These are phyloP conservation scores for Garra rufa DNA, from an alignment of 2,113 vertebrate genomes.

Conservation along the genomic window DNA sequence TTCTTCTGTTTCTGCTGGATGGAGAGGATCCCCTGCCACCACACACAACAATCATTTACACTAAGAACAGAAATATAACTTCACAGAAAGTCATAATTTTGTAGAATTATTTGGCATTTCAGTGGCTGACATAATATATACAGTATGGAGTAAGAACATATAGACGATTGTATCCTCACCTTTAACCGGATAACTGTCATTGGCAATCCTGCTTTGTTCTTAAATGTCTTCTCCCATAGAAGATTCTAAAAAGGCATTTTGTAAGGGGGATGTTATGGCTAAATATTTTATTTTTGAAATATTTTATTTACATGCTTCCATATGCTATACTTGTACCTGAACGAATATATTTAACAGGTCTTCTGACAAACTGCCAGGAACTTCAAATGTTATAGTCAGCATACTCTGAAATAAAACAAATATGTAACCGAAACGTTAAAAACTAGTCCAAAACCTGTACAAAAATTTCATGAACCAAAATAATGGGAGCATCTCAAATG, in stretches of 20 bases:
- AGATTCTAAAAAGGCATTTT: conserved; percentile 79
- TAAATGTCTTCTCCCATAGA: conserved; percentile 91
- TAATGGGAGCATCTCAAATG: background rate
- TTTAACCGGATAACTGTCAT: conserved; percentile 93
- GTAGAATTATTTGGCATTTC: background rate
- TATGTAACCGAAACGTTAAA: background rate
- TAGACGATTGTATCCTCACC: conserved; percentile 68
- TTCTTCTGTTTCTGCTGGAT: conserved; percentile 85
- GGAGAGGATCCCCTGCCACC: conserved; percentile 88
- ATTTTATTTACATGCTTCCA: background rate
- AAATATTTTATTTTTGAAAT: background rate
- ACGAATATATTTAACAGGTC: conserved; percentile 88
- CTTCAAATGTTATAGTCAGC: conserved; percentile 92
- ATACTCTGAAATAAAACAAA: conserved; percentile 79
- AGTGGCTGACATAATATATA: background rate
- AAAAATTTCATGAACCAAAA: background rate
- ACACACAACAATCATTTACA: background rate
- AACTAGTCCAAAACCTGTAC: too few species aligned
- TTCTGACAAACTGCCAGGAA: conserved; percentile 83
- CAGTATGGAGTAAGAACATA: background rate
- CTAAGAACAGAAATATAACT: too few species aligned
- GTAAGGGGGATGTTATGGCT: background rate
- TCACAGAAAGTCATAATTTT: too few species aligned
- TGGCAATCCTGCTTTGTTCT: conserved; percentile 78
- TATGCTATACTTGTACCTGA: conserved; percentile 78